Base-by-base conservation (phyloP, 64 coral and sea anemone genomes). In the Actinia tenebrosa region DNA sequence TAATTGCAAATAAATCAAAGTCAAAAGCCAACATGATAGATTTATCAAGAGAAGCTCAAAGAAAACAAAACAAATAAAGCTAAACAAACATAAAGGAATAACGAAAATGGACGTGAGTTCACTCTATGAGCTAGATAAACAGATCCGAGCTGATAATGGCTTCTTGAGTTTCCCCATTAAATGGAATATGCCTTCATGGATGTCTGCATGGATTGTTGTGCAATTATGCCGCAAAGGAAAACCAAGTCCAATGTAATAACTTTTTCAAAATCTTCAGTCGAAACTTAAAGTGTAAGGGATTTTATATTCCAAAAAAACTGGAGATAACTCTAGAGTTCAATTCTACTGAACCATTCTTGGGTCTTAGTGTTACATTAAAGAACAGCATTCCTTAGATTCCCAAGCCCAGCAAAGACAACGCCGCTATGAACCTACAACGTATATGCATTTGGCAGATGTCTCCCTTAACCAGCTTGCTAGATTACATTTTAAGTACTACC, bases 391-490 rank as follows among this genome's bases (percentile, higher is more conserved):
- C 22, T 81, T 53, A 23, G 3, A 81, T 81, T 81, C 79, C 79
- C 18, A 4, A 50, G 16, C 17, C 19, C 43, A 53, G 44, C 16
- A 81, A 52, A 81, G 79, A 53, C 15, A 81, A 53, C 79, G 79
- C 79, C 79, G 79, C 77, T 10, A 20, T 81, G 69, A 53, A 81
- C 79, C 79, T 19, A 81, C 19, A 81, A 81, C 16, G 43, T 81
- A 81, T 45, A 81, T 81, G 79, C 50, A 16, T 81, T 81, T 81
- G 43, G 79, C 79, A 81, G 79, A 81, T 81, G 79, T 45, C 79
- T 50, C 44, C 19, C 20, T 81, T 16, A 22, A 45, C 19, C 43
- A 50, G 16, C 44, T 81, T 23, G 46, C 44, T 52, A 81, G 22
- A 81, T n/a, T 81, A n/a, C 79, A 47, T 53, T 81, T 81, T 53